Base-by-base conservation (phyloP, 2,797 vertebrate species). In the Eidolon dupreanum region DNA sequence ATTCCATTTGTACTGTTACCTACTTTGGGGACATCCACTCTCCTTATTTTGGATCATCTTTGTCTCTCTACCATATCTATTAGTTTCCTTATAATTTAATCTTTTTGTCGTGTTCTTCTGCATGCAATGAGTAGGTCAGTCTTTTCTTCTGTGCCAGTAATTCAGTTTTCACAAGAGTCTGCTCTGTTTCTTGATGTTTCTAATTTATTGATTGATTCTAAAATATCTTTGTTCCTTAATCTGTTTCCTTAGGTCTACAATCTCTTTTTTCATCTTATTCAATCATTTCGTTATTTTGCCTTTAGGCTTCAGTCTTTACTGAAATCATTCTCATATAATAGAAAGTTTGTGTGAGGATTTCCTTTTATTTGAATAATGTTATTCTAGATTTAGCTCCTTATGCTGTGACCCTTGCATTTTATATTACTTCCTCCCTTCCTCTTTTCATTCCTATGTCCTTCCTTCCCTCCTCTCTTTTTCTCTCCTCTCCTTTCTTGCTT, bases 251-350 rank as follows among this genome's bases (percentile, higher is more conserved):
- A 31, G 31, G 20, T 66, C 68, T 31, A 36, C 46, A 63, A 15
- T 78, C 61, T 88, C 85, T 8, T 4, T 73, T 81, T 94, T 93
- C 51, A 15, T 89, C 24, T 83, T 20, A 2, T 93, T 94, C 86
- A 66, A 31, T 78, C 43, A 31, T 87, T 73, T 87, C 46, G 17
- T 89, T 83, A 75, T 94, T 94, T 53, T 73, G 33, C 70, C 33
- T 88, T 82, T 70, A 88, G 88, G n/a, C 66, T 84, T 95, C 93
- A 59, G 0, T 65, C 82, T 81, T 92, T 70, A 51, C 26, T 61
- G 65, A 92, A 84, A 16, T 41, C 26, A 31, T 91, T 53, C 87
- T 79, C 92, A n/a, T 93, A 15, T 16, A 43, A 38, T 89, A 43
- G 75, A 59, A 94, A 31, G 51, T 90, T 63, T 86, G 16, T 77